Base-by-base conservation (phyloP, 2,888 invertebrate species). In the Drosophila koepferae region DNA sequence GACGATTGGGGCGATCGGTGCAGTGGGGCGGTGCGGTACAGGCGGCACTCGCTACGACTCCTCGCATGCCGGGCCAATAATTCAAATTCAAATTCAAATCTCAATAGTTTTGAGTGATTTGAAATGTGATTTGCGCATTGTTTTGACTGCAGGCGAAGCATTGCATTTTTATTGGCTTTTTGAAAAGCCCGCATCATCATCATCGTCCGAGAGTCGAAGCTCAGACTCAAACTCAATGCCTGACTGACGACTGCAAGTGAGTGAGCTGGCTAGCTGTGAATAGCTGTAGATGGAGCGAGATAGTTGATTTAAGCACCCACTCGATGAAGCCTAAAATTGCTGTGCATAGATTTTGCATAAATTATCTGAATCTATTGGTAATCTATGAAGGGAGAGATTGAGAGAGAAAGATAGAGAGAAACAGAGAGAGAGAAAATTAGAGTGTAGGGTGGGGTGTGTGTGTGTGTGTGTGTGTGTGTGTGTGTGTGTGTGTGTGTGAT, bases 31-130 rank as follows among this genome's bases (percentile, higher is more conserved):
- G 44, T 3, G 38, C 5, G 16, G 44, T 1, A 14, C 20, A 7
- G n/a, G 36, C 16, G 34, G 23, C 54, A 38, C 55, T 72, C 34
- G 14, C 64, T 71, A n/a, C 36, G 48, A 54, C 46, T 55, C 9
- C 54, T 40, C 41, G 55, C 38, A 38, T 38, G 53, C 53, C 59
- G 66, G 58, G 76, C 74, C 85, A 82, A 90, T 87, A 87, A 90
- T 87, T 87, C 86, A 87, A 86, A 85, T 83, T 79, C 82, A 80
- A 86, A 86, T 89, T 79, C 82, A 80, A 86, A 89, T 86, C 81
- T 89, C 77, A 88, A 86, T 82, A 56, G 73, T 72, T 84, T 89
- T 89, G 90, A 87, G 89, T 87, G 90, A 89, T 86, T 88, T 83
- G 83, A 88, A 86, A 80, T 86, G 81, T 86, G 85, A 86, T 86